Conservation (phyloP, 2,888 invertebrate genomes). For the Acanthacorydalis orientalis region DNA sequence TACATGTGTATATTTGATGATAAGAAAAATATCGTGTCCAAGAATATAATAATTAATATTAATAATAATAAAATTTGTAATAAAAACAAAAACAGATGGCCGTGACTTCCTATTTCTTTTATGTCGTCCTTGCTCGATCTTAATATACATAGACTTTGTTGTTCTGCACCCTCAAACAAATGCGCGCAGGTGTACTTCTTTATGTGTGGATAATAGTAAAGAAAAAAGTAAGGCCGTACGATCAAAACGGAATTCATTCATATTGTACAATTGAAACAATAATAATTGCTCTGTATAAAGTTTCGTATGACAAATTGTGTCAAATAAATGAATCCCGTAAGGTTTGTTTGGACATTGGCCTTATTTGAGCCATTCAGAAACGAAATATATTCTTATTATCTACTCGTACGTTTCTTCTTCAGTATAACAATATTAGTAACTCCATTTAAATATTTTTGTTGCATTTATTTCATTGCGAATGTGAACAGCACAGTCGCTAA, state of each 20-base stretch:
- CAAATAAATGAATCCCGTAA: too few species aligned
- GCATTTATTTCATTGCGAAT: too few species aligned
- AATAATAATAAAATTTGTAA: background rate
- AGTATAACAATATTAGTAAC: too few species aligned
- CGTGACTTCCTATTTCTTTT: conserved; percentile 14
- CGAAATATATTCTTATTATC: too few species aligned
- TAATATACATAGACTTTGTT: conserved; percentile 4
- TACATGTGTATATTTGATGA: too few species aligned
- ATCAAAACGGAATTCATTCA: background rate
- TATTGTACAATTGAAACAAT: background rate
- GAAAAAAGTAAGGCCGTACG: background rate
- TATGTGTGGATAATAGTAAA: conserved; percentile 5
- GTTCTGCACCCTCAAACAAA: conserved; percentile 7
- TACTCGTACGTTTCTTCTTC: too few species aligned
- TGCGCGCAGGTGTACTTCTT: conserved; percentile 14
- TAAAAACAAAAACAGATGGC: conserved; percentile 11
- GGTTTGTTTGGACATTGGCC: too few species aligned
- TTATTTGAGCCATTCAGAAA: too few species aligned
- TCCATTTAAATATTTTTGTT: too few species aligned
- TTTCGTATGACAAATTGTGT: too few species aligned
- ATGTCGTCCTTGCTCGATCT: conserved; percentile 8
- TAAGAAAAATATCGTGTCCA: background rate
- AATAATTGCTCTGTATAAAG: background rate
- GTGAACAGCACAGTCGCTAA: too few species aligned
- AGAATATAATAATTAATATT: background rate